A percentile compares a stretch with the other conserved stretches of the same genome.
These are phyloP conservation scores for Mesocentrotus franciscanus DNA, from an alignment of 53 echinoderm and acorn worm genomes.

Conservation along the genomic window DNA sequence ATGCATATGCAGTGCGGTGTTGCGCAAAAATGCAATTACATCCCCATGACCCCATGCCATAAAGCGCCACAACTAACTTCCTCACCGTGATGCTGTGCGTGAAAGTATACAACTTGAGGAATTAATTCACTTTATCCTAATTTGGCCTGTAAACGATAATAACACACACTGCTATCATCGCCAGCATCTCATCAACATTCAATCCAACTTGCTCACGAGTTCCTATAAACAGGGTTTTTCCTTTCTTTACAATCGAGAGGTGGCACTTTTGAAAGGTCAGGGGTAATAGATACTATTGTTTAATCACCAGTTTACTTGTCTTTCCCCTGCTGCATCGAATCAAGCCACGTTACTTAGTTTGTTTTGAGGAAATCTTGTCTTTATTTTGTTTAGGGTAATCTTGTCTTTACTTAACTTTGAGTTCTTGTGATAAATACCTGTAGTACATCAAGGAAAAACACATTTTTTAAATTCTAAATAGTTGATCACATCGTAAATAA, in stretches of 20 bases:
- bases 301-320: neutral
- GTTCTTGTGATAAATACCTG: neutral
- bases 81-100: neutral
- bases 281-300: neutral
- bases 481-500: too few relatives aligned
- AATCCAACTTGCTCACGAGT: neutral
- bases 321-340: neutral
- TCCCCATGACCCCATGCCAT: neutral
- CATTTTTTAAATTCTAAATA: too few relatives aligned
- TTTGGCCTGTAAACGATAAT: constrained; percentile 33
- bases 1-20: neutral
- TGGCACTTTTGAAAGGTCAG: neutral
- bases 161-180: neutral
- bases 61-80: neutral
- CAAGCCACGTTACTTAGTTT: neutral
- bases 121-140: constrained; percentile 25
- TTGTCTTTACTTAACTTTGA: too few relatives aligned
- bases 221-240: neutral
- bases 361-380: neutral
- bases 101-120: neutral
- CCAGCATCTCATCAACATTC: neutral
- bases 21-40: neutral
- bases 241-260: neutral
- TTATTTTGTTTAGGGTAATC: too few relatives aligned
- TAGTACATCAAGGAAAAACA: too few relatives aligned